Base-by-base conservation (phyloP, 1,140 invertebrate species). In the Meloidogyne floridensis region DNA sequence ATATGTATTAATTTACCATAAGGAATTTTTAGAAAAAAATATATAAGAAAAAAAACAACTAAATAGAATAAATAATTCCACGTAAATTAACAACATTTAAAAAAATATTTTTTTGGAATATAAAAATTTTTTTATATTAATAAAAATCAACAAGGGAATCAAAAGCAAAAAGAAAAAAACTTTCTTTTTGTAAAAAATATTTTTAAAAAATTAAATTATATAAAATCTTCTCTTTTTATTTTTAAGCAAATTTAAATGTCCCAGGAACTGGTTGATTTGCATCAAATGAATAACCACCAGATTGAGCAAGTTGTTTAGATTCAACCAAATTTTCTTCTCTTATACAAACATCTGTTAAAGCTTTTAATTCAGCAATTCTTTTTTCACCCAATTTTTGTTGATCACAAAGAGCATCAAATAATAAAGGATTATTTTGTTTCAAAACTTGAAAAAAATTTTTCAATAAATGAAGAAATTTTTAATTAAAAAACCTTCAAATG, bases 231-330 rank as follows among this genome's bases (percentile, higher is more conserved):
- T 51, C 11, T 15, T 43, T 65, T 1, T 11, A n/a, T 13, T 65
- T 65, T 83, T 70, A 84, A 73, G 83, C 56, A 56, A 85, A 85
- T 54, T 79, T 78, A 59, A 85, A 85, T 13, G 54, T 51, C 9
- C 15, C 74, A 3, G 84, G 84, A 75, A 85, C 84, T 13, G 20
- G 13, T 51, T 70, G 83, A 20, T 42, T 70, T 7, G 75, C 75
- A 71, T 87, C 83, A 72, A 86, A 87, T 15, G 54, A 65, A 74
- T 86, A 86, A 32, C 85, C 85, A 56, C 85, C 85, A 32, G 74
- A 59, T 18, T 74, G 75, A 7, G 20, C 71, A 54, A 87, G 42
- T 51, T 70, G 59, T 5, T 77, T 82, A 11, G 85, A 87, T 11
- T 75, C 43, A 15, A 81, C 69, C 32, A 85, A 80, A 72, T 86